Evolutionary conservation across 2,888 invertebrate genomes (phyloP), one percentile per base, ranked within the genome.

Genomic region (Rhynchonema sp.): DNA sequence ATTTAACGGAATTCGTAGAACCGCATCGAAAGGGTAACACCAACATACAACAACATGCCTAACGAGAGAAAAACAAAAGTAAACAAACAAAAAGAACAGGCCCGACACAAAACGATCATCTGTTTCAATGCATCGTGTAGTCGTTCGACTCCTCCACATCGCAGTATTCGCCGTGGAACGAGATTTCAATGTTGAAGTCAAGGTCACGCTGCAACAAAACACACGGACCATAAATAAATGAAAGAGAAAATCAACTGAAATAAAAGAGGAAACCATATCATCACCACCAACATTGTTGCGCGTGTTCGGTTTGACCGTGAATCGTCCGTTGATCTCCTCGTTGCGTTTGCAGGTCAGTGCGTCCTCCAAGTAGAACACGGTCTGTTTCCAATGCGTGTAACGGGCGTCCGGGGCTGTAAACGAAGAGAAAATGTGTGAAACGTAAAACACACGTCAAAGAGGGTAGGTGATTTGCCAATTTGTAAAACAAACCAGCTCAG

Each of bases 311-410:
- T 85, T 86, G 85, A 96, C 87, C 58, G 84, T 82, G 75, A 98
- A 91, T 9, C 82, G 82, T 29, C 98, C 98, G 58, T 81, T 83
- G 62, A 98, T 84, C 74, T 90, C 90, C 74, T 99, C 98, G 60
- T 77, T 77, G 70, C 89, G 88, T 74, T 94, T 94, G 46, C 89
- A 90, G 1, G 98, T 98, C 80, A 98, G 82, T 71, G 89, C 90
- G 69, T 96, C 91, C 72, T 91, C 87, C 69, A 96, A 84, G 75
- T 98, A 98, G 79, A 99, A 98, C 58, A 99, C 96, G 9, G 86
- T 87, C 76, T 94, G 92, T 76, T 99, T 99, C 98, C 98, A 99
- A 76, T 99, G 98, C 27, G 98, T 99, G 77, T 98, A 96, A 30
- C 87, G 87, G 1, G 89, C 86, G 74, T 96, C 96, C 0, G 98